Base-by-base conservation (phyloP, 2,888 invertebrate species). In the Poecilobothrus nobilitatus region DNA sequence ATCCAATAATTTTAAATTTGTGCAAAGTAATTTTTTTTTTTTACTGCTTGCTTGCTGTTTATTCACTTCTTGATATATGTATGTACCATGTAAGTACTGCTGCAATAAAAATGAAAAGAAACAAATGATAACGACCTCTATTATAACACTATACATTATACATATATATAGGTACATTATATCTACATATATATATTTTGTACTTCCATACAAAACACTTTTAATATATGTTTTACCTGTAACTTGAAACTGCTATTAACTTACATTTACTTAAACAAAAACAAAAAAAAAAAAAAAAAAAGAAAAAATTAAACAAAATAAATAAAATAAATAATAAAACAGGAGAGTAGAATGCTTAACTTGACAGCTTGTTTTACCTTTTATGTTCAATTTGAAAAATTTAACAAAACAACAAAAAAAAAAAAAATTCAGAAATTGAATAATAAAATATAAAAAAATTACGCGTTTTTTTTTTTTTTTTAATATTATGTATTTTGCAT, bases 281-380 rank as follows among this genome's bases (percentile, higher is more conserved):
- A 15, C 7, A 12, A n/a, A 53, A 53, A 37, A 37, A 53, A 53
- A n/a, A 53, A 2, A 53, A 53, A 53, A 53, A 53, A 9, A 53
- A 53, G 2, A 53, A 53, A 18, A 53, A 37, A 8, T 4, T 4
- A 27, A 41, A 41, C 9, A 41, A 41, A 27, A 27, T 4, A n/a
- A n/a, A n/a, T 4, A 27, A 27, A 27, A 27, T 27, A 27, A 27
- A 27, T 27, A 27, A 27, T 27, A 53, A 53, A 53, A 12, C 53
- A 53, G 53, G 53, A 53, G 53, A 53, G 12, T 15, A 53, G 53
- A 53, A 53, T 53, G 53, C 53, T 53, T 53, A 15, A 53, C 53
- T 53, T 53, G 53, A 53, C 53, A 53, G 53, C 53, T 53, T 53
- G 53, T 53, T 53, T 53, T 53, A 53, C 53, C 53, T 53, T 53